Evolutionary conservation across 2,113 vertebrate species (phyloP), one percentile per base, ranked within the genome.

Genomic region (Centrocercus urophasianus): DNA sequence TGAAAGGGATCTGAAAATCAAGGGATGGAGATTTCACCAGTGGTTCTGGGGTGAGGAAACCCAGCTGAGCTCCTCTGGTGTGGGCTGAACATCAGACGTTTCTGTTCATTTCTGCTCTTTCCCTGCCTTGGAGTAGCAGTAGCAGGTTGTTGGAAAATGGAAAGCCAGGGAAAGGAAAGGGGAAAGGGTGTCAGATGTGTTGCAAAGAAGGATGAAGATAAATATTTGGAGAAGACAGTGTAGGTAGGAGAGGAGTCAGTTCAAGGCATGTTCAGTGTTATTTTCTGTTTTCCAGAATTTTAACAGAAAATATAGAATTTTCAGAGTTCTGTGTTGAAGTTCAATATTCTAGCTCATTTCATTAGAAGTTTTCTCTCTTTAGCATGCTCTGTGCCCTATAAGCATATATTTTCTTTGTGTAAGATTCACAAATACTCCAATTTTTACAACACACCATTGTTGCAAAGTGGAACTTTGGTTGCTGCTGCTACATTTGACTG

Each of bases 91-190:
- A 2, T 28, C 6, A 78, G 59, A 66, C 32, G 32, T 10, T 54
- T 88, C 8, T 72, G 5, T 19, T 56, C 5, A 6, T 78, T 30
- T 61, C 22, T 79, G 38, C 8, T 19, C 12, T 71, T 59, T n/a
- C 3, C 34, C 13, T 88, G 20, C 14, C 27, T 4, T 1, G 17
- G 2, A 30, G 2, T 12, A 8, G 11, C 60, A 12, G 11, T 67
- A 57, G 45, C 54, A 30, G 7, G 6, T 27, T 8, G 32, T 34
- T 10, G 30, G 43, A n/a, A 9, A 8, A 28, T 15, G n/a, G 36
- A 43, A 66, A 78, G 17, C 11, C 10, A 64, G 7, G n/a, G 13
- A 67, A 77, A 6, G 11, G 6, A 13, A 66, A 76, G 13, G 8
- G 10, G 16, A 18, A 64, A 9, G 45, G 13, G 28, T 36, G 30